Evolutionary conservation across 2,113 vertebrate genomes (phyloP).

Genomic region (Hystrix brachyura): DNA sequence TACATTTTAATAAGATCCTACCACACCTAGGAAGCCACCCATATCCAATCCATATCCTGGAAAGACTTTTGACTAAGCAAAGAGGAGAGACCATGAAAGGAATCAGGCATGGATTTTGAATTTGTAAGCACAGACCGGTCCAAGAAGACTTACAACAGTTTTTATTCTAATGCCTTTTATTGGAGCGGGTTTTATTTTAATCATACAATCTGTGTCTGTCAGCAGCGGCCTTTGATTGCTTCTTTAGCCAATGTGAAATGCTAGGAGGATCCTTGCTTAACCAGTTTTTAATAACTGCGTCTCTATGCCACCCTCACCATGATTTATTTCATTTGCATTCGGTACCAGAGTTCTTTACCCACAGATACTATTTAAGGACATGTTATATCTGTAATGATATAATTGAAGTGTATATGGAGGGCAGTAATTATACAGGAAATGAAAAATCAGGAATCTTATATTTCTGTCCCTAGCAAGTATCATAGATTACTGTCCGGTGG

Average conservation of each 20-base stretch:
- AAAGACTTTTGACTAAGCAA: slow-evolving; percentile 64
- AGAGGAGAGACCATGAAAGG: slow-evolving; percentile 62
- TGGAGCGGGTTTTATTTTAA: slow-evolving; percentile 42
- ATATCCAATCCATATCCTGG: slow-evolving; percentile 58
- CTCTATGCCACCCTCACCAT: slow-evolving; percentile 28
- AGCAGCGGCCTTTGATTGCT: slow-evolving; percentile 74
- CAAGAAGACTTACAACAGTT: slow-evolving; percentile 67
- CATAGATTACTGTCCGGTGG: background rate
- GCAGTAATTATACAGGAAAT: slow-evolving; percentile 70
- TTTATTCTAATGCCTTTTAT: slow-evolving; percentile 66
- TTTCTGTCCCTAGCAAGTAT: slow-evolving; percentile 12
- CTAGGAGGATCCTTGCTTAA: slow-evolving; percentile 74
- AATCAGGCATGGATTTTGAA: slow-evolving; percentile 65
- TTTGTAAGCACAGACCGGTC: slow-evolving; percentile 73
- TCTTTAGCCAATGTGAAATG: slow-evolving; percentile 64
- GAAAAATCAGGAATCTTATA: slow-evolving; percentile 66
- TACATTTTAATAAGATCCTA: slow-evolving; percentile 30
- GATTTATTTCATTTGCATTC: slow-evolving; percentile 48
- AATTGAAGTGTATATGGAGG: slow-evolving; percentile 24
- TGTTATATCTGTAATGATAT: slow-evolving; percentile 43
- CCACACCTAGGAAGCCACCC: slow-evolving; percentile 55
- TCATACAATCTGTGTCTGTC: slow-evolving; percentile 70
- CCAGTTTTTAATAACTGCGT: slow-evolving; percentile 66
- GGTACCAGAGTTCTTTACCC: slow-evolving; percentile 40
- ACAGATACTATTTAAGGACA: slow-evolving; percentile 33